These are phyloP conservation scores for Clunio marinus DNA, from an alignment of 2,888 invertebrate genomes.

Conservation along the genomic window DNA sequence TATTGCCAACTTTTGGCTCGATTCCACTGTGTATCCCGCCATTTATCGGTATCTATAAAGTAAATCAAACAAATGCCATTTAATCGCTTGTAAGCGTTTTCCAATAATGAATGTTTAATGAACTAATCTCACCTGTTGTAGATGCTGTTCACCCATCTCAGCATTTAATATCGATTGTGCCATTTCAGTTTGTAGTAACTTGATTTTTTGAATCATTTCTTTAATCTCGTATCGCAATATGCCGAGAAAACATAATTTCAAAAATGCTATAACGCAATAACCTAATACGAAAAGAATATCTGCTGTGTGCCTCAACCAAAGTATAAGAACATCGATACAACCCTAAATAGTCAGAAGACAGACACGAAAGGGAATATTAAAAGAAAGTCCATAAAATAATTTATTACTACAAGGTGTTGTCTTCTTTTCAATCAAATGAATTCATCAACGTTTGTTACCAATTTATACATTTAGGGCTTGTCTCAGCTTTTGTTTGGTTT, in stretches of 20 bases:
- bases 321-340: constrained; percentile 68
- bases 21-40: constrained; percentile 42
- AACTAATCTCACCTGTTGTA: constrained; percentile 41
- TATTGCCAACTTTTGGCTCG: constrained; percentile 43
- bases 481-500: too few relatives aligned
- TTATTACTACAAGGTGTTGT: too few relatives aligned
- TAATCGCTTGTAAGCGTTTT: neutral
- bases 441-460: too few relatives aligned
- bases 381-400: neutral
- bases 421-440: too few relatives aligned
- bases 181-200: constrained; percentile 67
- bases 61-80: neutral
- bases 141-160: constrained; percentile 46
- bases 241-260: constrained; percentile 83
- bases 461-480: too few relatives aligned
- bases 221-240: constrained; percentile 81
- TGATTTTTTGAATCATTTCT: constrained; percentile 89
- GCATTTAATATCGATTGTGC: constrained; percentile 53
- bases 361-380: constrained; percentile 17
- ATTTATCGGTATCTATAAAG: constrained; percentile 41
- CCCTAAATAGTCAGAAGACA: too few relatives aligned
- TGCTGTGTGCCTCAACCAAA: constrained; percentile 73
- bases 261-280: constrained; percentile 83
- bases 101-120: neutral
- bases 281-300: constrained; percentile 77